Evolutionary conservation across 2,888 invertebrate species (phyloP), one percentile per base, ranked within the genome.

Genomic region (Trimorus sp.): DNA sequence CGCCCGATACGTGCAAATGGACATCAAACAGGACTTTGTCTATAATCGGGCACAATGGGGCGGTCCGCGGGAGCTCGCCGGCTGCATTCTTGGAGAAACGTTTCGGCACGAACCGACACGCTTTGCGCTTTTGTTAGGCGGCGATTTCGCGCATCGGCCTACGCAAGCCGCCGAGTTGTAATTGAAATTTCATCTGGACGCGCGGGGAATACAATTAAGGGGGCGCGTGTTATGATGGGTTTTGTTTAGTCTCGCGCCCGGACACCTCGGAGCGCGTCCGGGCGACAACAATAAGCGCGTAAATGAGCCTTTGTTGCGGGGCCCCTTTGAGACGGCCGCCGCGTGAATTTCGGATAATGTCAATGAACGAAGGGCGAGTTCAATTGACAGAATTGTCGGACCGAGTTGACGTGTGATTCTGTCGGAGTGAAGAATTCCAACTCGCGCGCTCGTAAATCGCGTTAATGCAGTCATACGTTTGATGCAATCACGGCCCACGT

Each of bases 31-130:
- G 86, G 85, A 85, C 88, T 89, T 84, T 87, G 88, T 86, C 88
- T 84, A 87, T 85, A 88, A 89, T 87, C 86, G 86, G 83, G 62
- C 84, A 90, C 89, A 90, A 89, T 90, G 85, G 87, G 79, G 66
- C 68, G 73, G 73, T 82, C 71, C 75, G 37, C 70, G 79, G 78
- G 70, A 80, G 79, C 69, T 75, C 79, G 70, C 79, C 83, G 74
- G 79, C 79, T 79, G 82, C 78, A 87, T 87, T 88, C 87, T 85
- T 83, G 51, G 26, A 70, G 83, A 26, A 84, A 84, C 86, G 84
- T 88, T 86, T 84, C 79, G 76, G 53, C 69, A 49, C 73, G 58
- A 48, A 11, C 48, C 69, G 71, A 63, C 65, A 74, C 77, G 81
- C 81, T 79, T 84, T 66, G 74, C 73, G 70, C 66, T 79, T n/a